Base-by-base conservation (phyloP, 2,113 vertebrate species). In the Lamprologus speciosus region DNA sequence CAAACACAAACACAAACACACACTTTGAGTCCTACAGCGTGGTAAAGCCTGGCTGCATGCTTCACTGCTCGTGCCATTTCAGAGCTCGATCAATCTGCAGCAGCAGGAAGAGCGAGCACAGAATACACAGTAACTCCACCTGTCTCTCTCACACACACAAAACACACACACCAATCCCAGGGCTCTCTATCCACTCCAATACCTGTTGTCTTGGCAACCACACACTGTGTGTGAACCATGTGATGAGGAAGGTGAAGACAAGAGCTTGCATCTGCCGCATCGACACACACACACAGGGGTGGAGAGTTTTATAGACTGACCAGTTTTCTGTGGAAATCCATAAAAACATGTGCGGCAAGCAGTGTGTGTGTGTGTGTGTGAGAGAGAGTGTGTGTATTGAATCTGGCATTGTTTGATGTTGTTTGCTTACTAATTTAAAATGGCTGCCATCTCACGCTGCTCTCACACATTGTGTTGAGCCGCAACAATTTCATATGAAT, bases 121-220 rank as follows among this genome's bases (percentile, higher is more conserved):
- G 84, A 93, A 91, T 83, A 88, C 93, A 92, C 91, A 92, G 88
- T 78, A 82, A 81, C 83, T 81, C 89, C 54, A 23, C 73, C 73
- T 78, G 73, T 51, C 80, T 82, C 88, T 88, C 55, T 81, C 87
- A 12, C 33, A 28, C 68, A 40, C 65, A 84, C 45, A 68, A 63
- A 63, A 63, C 81, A 84, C 80, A 80, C 93, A 91, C 83, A 86
- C 42, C 54, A 79, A 82, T 93, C 93, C 92, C 91, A 37, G 19
- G 88, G 86, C 92, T 88, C 85, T 73, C 89, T 92, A 91, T 96
- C 94, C 92, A 93, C 94, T 95, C 94, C 92, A 93, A 91, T 94
- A 96, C 93, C 93, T 94, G 94, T 96, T 95, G 95, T 96, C 95
- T 91, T 89, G 95, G 94, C 91, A 96, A 96, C 95, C 95, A 93